Conservation (phyloP, 2,797 vertebrate genomes). For the Etheostoma nigrum region DNA sequence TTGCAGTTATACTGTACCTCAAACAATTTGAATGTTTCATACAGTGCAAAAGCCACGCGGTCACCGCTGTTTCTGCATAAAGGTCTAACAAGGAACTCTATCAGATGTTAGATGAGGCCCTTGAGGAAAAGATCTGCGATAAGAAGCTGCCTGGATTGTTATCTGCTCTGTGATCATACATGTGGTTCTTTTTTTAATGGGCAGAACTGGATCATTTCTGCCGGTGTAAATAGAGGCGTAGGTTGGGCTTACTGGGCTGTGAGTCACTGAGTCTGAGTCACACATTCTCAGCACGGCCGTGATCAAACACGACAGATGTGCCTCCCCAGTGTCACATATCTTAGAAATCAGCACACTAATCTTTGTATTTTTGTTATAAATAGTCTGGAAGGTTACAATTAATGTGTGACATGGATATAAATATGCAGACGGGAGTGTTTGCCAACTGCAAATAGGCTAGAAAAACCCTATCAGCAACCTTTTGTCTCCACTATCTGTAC, state of each 20-base stretch:
- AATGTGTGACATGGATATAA: neutral
- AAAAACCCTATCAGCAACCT: too few relatives aligned
- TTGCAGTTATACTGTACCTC: neutral
- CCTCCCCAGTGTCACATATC: neutral
- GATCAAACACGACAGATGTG: slow-evolving; percentile 22
- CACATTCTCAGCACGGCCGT: slow-evolving; percentile 4
- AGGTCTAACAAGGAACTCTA: neutral
- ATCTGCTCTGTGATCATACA: slow-evolving; percentile 24
- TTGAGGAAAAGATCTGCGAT: neutral
- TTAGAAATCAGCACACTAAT: neutral
- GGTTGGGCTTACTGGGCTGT: slow-evolving; percentile 25
- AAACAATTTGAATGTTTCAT: neutral
- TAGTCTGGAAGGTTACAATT: neutral
- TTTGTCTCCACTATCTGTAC: neutral
- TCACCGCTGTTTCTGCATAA: neutral
- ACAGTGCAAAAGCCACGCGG: neutral
- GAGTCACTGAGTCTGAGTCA: slow-evolving; percentile 52
- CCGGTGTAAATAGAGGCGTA: slow-evolving; percentile 26
- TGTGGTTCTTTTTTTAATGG: slow-evolving; percentile 22
- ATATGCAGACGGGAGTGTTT: neutral
- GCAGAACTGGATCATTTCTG: slow-evolving; percentile 1
- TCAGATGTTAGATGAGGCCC: neutral
- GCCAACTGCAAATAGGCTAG: too few relatives aligned
- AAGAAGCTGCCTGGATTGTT: neutral
- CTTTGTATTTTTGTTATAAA: neutral